Base-by-base conservation (phyloP, 2,888 invertebrate species). In the Eupithecia dodoneata region DNA sequence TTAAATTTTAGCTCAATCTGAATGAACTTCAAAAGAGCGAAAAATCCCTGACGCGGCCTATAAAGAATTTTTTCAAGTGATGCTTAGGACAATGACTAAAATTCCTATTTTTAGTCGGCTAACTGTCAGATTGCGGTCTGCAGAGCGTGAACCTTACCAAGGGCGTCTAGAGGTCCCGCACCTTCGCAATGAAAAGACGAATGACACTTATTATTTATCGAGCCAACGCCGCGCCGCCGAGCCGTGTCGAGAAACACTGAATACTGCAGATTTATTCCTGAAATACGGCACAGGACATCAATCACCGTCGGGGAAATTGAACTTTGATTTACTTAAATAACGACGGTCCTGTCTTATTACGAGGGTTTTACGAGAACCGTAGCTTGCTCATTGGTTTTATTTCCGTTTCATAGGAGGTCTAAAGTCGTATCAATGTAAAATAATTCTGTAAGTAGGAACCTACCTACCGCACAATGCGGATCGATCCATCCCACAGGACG, bases 141-240 rank as follows among this genome's bases (percentile, higher is more conserved):
- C 10, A 67, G 55, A 71, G 44, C 52, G 71, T 42, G 78, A 72
- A 65, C 69, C 55, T 65, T 79, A 66, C 79, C 82, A 87, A 92
- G 91, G 92, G 85, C 89, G 92, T 91, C 92, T 92, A 82, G 90
- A 91, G 92, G 92, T 90, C 91, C 81, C 82, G 78, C 80, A 78
- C 77, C 73, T 75, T 76, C 80, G 78, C 82, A 71, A 80, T 87
- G 87, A 86, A 88, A 88, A 90, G 89, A 90, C 89, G 86, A 90
- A 90, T 88, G 88, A 86, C 88, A 87, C 87, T 88, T 89, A 87
- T 90, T 90, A 90, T 91, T 90, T 90, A 90, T 89, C 85, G 87
- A 87, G 84, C 86, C 30, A 30, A 30, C 30, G 30, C 30, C 84
- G 81, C 30, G 30, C 30, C 84, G 81, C 81, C 82, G 79, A 82